These are phyloP conservation scores for Folsomia manolachei DNA, from an alignment of 2,888 invertebrate genomes.

Conservation along the genomic window DNA sequence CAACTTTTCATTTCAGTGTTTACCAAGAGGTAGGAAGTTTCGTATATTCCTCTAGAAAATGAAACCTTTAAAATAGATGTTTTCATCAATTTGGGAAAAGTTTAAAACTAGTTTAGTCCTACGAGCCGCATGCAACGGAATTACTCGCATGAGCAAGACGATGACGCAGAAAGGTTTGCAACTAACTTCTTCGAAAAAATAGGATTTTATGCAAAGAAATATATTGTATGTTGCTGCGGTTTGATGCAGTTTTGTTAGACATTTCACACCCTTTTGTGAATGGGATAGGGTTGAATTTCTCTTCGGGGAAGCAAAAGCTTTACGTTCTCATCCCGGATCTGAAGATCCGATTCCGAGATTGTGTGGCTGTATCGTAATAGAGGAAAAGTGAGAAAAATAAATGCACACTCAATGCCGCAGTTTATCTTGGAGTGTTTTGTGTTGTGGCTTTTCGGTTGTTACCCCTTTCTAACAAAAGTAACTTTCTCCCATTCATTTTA, in stretches of 20 bases:
- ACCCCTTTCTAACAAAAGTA: conserved; percentile 3
- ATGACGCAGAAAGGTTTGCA: too few relatives aligned
- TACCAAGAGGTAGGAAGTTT: too few relatives aligned
- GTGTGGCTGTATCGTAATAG: neutral
- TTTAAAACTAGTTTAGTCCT: too few relatives aligned
- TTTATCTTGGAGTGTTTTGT: conserved; percentile 3
- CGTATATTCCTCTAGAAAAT: too few relatives aligned
- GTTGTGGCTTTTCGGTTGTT: conserved; percentile 1
- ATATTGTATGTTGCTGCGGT: neutral
- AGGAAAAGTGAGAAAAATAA: neutral
- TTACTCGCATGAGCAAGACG: too few relatives aligned
- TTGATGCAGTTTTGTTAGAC: neutral
- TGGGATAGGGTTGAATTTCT: neutral
- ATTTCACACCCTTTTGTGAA: neutral
- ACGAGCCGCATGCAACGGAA: too few relatives aligned
- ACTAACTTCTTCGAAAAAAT: too few relatives aligned
- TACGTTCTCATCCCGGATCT: neutral
- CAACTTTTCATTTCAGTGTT: neutral
- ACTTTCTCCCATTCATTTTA: conserved; percentile 3
- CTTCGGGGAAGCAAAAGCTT: neutral
- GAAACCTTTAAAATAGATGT: too few relatives aligned
- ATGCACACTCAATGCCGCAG: neutral
- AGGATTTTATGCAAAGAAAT: neutral
- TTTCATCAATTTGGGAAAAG: too few relatives aligned
- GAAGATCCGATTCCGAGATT: neutral